Conservation (phyloP, 1,140 invertebrate species). For the Apis mellifera region DNA sequence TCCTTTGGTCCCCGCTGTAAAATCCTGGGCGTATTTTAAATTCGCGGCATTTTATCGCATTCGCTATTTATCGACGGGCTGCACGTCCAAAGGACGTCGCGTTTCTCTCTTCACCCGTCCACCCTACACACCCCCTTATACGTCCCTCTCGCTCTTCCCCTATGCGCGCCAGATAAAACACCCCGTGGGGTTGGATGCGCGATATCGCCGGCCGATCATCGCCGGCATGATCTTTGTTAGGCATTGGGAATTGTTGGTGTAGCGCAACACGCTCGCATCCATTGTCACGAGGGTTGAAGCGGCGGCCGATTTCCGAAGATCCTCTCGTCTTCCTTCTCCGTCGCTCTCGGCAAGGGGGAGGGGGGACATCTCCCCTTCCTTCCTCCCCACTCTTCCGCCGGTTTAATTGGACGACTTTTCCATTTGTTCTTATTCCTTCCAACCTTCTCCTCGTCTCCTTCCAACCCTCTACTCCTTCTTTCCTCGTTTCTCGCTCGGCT, state of each 20-base stretch:
- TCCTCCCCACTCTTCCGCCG: neutral
- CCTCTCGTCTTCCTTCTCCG: neutral
- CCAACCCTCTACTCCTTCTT: too few species aligned
- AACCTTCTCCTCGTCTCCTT: neutral
- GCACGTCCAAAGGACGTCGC: constrained; percentile 66
- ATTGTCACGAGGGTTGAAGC: neutral
- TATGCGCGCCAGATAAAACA: constrained; percentile 56
- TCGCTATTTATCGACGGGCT: constrained; percentile 69
- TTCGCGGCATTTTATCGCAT: constrained; percentile 70
- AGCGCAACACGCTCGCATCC: constrained; percentile 11
- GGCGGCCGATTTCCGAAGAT: constrained; percentile 20
- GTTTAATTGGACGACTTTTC: constrained; percentile 37
- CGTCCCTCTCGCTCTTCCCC: constrained; percentile 21
- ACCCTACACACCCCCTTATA: neutral
- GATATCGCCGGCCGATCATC: constrained; percentile 52
- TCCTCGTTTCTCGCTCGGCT: neutral
- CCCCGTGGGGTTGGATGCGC: constrained; percentile 28
- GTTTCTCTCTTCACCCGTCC: constrained; percentile 35
- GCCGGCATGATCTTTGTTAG: constrained; percentile 56
- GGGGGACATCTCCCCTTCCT: neutral
- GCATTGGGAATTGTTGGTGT: constrained; percentile 29
- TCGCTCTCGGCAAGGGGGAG: neutral
- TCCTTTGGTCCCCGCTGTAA: constrained; percentile 69
- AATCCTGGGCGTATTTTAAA: constrained; percentile 70
- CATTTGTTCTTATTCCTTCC: neutral